These are phyloP conservation scores for Aramus guarauna DNA, from an alignment of 2,113 vertebrate genomes.

Conservation along the genomic window DNA sequence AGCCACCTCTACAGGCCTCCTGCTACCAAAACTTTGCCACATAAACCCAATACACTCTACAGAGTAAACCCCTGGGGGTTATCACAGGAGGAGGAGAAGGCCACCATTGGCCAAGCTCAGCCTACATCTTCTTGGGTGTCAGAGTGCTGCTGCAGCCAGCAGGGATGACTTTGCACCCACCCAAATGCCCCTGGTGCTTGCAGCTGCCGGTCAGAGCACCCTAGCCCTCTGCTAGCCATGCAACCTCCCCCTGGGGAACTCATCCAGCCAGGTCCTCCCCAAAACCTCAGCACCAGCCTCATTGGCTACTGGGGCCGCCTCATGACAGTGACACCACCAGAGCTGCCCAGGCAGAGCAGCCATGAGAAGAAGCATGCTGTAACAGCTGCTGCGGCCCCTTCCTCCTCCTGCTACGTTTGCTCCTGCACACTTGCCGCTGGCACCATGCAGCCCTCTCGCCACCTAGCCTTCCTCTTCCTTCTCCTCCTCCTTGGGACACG, in stretches of 20 bases:
- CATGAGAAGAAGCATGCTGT: neutral
- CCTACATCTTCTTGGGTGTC: neutral
- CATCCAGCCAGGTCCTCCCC: neutral
- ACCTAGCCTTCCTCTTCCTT: neutral
- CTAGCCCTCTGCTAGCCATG: neutral
- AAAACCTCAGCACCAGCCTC: neutral
- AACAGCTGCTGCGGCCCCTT: accelerated
- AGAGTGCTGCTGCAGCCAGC: neutral
- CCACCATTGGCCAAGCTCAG: neutral
- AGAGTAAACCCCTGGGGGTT: neutral
- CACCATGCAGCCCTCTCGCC: neutral
- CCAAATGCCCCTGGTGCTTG: neutral
- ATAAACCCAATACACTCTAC: neutral
- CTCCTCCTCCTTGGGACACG: neutral
- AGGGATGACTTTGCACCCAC: neutral
- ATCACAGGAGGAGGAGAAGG: neutral
- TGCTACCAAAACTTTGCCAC: neutral
- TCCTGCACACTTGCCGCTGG: neutral
- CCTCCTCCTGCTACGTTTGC: neutral
- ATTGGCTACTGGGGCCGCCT: neutral
- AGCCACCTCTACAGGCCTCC: neutral
- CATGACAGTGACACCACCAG: accelerated
- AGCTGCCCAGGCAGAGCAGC: neutral
- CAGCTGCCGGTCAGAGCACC: accelerated
- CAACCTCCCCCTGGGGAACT: neutral